Evolutionary conservation across 92 coral and sea anemone genomes (phyloP), one percentile per base, ranked within the genome.

Genomic region (Epizoanthus scotinus): DNA sequence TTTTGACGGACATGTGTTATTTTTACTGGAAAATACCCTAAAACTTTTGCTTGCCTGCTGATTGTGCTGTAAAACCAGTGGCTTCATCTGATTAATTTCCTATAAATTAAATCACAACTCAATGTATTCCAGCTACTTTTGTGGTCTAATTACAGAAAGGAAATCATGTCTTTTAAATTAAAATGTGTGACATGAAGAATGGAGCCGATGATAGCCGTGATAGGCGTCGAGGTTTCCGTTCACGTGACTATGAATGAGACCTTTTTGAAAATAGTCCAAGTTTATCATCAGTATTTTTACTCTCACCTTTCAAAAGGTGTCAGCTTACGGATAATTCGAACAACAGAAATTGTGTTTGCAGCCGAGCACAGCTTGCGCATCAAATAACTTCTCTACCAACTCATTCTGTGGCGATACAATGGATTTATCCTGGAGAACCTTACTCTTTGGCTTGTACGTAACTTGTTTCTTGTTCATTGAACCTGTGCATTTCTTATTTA

Each of bases 201-300:
- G 13, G 52, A 10, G 1, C 12, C 52, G 81, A 36, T 75, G 19
- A 47, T 27, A 18, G 5, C 8, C 2, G 28, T 18, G 26, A 15
- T 29, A 29, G 67, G 67, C 79, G 81, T 75, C 28, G 22, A 40
- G 15, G 28, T 75, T 60, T 75, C 81, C 81, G 81, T 75, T 40
- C 81, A 75, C 81, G 81, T 75, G 81, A 59, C 49, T 36, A 5
- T 59, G 38, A 60, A 20, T 31, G 5, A 47, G 50, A 53, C 38
- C 53, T 54, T 58, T 73, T 74, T 74, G 80, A 74, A 20, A 58
- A 55, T 40, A 52, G 40, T 75, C 81, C 81, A 59, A 75, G 81
- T 75, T 36, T 58, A 34, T 75, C 68, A 38, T 5, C 31, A n/a
- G 22, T 40, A 75, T 38, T 75, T 60, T 60, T 57, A 63, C 55